Evolutionary conservation across 2,888 invertebrate genomes (phyloP), one percentile per base, ranked within the genome.

Genomic region (Drosophila multiciliata): DNA sequence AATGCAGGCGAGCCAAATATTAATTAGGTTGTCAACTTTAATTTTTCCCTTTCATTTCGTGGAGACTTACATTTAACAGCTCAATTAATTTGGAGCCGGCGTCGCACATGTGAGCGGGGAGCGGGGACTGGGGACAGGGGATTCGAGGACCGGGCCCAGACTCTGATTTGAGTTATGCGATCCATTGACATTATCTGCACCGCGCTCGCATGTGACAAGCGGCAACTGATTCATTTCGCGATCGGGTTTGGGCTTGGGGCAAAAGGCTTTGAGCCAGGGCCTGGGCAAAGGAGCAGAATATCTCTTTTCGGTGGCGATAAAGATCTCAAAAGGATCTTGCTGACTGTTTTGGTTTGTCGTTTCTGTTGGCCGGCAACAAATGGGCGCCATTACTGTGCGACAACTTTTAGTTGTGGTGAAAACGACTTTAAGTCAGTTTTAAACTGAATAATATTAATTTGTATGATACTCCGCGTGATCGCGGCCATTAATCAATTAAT

Each of bases 351-450:
- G 82, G 74, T 75, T 73, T 63, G 53, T 66, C 66, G 70, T 61
- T 50, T 72, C 65, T 55, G 58, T 35, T 52, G 61, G 65, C 55
- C 36, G 57, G 45, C 63, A 78, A 91, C 87, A 90, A 92, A 91
- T 91, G 89, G 74, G 61, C 64, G 79, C 91, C 90, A 91, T 91
- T 91, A 91, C 61, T 70, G 78, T 75, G 91, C 86, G 90, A 91
- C 91, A 91, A 92, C 91, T 92, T 87, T 90, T 91, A 92, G 91
- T 90, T 92, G 90, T 90, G 89, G 91, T 91, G 91, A 91, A 92
- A 92, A 91, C 89, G 90, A 89, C 87, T 87, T 91, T 80, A 89
- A 90, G 91, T 90, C 90, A 86, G 81, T 84, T 89, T 92, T 87
- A 89, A 89, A 90, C 83, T 91, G 89, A 91, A 91, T 80, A 88